Evolutionary conservation across 2,888 invertebrate species (phyloP), one percentile per base, ranked within the genome.

Genomic region (Erebia palarica): DNA sequence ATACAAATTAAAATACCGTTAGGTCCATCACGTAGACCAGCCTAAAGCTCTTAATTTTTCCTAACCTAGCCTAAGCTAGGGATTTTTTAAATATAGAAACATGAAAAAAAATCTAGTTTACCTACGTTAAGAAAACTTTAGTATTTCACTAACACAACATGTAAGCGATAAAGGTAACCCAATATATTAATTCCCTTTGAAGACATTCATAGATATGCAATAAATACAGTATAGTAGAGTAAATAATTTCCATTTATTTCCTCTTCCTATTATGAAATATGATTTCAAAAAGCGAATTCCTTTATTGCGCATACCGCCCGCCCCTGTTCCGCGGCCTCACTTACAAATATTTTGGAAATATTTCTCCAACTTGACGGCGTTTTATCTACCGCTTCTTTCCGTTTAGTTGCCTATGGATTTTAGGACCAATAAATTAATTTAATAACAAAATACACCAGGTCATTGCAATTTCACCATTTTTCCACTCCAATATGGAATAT

Each of bases 311-410:
- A 78, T 77, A 21, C 65, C 75, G 77, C 79, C 83, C 84, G 82
- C 85, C 85, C 83, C 81, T 78, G 81, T 86, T 85, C 86, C 83
- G 82, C 84, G 85, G 86, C 82, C 79, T 86, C 86, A 84, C 89
- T 88, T 85, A 92, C 90, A 92, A 93, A 93, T 93, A 92, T 93
- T 93, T 92, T 90, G 90, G 88, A 92, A 93, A 92, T 92, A 92
- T 93, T 92, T 93, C 92, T 91, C 87, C 87, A 89, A 92, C 91
- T 91, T 91, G 91, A 89, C 89, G 88, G 87, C 86, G 82, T 91
- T 92, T 92, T 90, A 92, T 92, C 92, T 88, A 87, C 91, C 89
- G 91, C 91, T 91, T 83, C 91, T 92, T 91, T 88, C 90, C 90
- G 91, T 90, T 92, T 89, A 88, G 87, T 83, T 89, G 88, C 82